phyloP scores from a whole-genome alignment of 2,113 vertebrate genomes.

The Cygnus atratus region DNA sequence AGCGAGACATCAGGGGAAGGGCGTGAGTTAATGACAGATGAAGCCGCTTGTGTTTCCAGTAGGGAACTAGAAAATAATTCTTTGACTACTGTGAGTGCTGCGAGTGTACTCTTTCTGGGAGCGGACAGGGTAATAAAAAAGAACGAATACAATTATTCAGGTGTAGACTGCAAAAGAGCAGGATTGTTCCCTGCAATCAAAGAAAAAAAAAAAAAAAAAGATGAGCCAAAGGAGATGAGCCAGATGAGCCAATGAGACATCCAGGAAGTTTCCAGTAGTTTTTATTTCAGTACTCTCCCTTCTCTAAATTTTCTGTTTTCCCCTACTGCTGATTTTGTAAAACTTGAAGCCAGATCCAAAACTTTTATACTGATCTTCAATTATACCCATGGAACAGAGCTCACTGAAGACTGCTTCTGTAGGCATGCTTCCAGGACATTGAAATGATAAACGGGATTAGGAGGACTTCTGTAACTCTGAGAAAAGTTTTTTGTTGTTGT shows the following conservation, averaged over 20 bases:
- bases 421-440: not conserved
- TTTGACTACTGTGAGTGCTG: not conserved
- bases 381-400: not conserved
- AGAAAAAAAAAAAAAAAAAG: not conserved
- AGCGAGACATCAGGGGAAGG: not conserved
- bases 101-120: not conserved
- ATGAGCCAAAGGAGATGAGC: too few species aligned
- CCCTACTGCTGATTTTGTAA: not conserved
- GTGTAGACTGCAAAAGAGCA: not conserved
- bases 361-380: not conserved
- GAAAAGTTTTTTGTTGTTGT: not conserved
- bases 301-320: not conserved
- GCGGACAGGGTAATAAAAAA: not conserved
- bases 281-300: not conserved
- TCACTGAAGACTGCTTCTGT: not conserved
- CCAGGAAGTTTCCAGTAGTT: not conserved
- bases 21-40: not conserved
- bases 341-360: not conserved
- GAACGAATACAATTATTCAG: not conserved
- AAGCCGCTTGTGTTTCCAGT: not conserved
- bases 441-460: not conserved
- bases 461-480: not conserved
- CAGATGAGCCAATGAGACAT: not conserved
- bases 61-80: not conserved
- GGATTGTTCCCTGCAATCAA: not conserved